phyloP scores from a whole-genome alignment of 1,140 invertebrate genomes.

The Drosophila nebulosa region DNA sequence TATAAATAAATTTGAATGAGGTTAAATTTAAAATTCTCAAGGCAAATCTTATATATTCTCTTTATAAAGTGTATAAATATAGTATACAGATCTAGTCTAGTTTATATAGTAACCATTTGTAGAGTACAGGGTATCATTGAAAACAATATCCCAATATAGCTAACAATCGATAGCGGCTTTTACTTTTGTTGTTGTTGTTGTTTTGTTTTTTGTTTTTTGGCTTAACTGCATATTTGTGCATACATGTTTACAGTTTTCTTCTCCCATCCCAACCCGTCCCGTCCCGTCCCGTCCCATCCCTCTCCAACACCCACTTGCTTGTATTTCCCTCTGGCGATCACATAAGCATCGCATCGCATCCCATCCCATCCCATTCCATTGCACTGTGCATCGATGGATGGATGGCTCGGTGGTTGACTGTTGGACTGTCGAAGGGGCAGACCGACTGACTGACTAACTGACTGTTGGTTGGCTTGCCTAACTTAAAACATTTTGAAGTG shows the following conservation, averaged over 20 bases:
- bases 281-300: background rate
- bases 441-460: background rate
- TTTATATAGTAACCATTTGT: no score
- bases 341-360: conserved; percentile 52
- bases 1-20: no score
- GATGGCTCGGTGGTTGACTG: no score
- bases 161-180: conserved; percentile 53
- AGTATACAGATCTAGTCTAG: no score
- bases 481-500: conserved; percentile 51
- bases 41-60: no score
- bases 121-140: conserved; percentile 31
- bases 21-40: no score
- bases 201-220: conserved; percentile 16
- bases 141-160: conserved; percentile 38
- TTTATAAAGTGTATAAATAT: no score
- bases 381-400: background rate
- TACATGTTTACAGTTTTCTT: conserved; percentile 47
- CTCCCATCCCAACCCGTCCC: background rate
- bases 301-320: conserved; percentile 2
- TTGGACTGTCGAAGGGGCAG: no score
- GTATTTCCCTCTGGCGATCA: conserved; percentile 29
- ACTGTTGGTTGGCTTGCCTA: conserved; percentile 54
- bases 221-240: conserved; percentile 66
- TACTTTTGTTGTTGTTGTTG: conserved; percentile 54
- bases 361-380: background rate